These are phyloP conservation scores for Tetranychus piercei DNA, from an alignment of 2,888 invertebrate genomes.

Conservation along the genomic window DNA sequence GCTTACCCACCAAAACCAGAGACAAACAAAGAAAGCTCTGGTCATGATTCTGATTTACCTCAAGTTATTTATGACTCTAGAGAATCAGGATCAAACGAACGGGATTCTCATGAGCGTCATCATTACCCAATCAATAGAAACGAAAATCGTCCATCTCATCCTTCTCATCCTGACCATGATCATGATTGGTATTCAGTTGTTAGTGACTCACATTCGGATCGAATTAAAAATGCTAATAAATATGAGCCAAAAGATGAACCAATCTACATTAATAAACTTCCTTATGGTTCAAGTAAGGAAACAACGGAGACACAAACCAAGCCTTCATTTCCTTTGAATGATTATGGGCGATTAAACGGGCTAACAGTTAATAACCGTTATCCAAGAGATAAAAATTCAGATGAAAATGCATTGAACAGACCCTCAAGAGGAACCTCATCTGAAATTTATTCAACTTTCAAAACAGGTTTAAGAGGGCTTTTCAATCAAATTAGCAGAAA, in stretches of 20 bases:
- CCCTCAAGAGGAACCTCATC: background rate
- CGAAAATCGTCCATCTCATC: background rate
- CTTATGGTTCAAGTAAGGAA: background rate
- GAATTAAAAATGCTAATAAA: background rate
- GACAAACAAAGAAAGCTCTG: background rate
- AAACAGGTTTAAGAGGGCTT: background rate
- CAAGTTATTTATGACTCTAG: background rate
- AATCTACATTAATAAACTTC: constrained; percentile 6
- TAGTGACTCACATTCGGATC: background rate
- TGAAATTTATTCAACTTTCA: background rate
- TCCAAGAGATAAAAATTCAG: background rate
- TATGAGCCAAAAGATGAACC: background rate
- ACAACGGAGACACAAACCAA: background rate
- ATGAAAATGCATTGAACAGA: background rate
- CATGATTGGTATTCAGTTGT: background rate
- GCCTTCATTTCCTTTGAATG: background rate
- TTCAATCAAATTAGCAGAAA: background rate
- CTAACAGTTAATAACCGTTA: background rate
- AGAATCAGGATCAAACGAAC: background rate
- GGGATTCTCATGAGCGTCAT: background rate
- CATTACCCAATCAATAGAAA: background rate
- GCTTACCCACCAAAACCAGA: background rate
- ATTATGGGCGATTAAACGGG: background rate
- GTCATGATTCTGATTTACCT: background rate
- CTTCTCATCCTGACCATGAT: background rate